These are phyloP conservation scores for Archivesica marissinica DNA, from an alignment of 1,140 invertebrate species.

Conservation along the genomic window DNA sequence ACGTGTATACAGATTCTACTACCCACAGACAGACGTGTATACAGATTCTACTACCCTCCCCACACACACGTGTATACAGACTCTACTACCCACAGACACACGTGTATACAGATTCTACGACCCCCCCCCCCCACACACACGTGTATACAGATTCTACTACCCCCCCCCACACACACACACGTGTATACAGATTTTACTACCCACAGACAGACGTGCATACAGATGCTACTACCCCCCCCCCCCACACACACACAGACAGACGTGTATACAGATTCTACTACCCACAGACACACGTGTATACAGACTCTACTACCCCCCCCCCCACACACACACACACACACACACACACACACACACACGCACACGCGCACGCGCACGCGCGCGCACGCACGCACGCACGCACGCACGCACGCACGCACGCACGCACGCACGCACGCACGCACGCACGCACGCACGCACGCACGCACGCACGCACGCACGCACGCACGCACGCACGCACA, in stretches of 20 bases:
- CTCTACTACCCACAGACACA: not conserved
- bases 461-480: too few relatives aligned
- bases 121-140: too few relatives aligned
- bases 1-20: too few relatives aligned
- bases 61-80: not conserved
- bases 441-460: not conserved
- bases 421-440: not conserved
- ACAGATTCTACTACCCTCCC: not conserved
- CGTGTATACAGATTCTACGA: too few relatives aligned
- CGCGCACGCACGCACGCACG: not conserved
- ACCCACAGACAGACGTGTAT: not conserved
- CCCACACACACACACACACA: too few relatives aligned
- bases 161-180: too few relatives aligned
- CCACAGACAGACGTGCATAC: not conserved
- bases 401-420: not conserved
- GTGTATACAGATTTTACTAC: too few relatives aligned
- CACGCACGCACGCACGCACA: not conserved
- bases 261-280: not conserved
- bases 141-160: too few relatives aligned
- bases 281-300: not conserved
- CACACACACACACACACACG: too few relatives aligned
- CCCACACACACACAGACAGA: too few relatives aligned
- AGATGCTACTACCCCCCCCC: not conserved
- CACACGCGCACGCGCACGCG: too few relatives aligned
- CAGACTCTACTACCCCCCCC: too few relatives aligned